Conservation (phyloP, 2,797 vertebrate genomes). For the Fratercula arctica region DNA sequence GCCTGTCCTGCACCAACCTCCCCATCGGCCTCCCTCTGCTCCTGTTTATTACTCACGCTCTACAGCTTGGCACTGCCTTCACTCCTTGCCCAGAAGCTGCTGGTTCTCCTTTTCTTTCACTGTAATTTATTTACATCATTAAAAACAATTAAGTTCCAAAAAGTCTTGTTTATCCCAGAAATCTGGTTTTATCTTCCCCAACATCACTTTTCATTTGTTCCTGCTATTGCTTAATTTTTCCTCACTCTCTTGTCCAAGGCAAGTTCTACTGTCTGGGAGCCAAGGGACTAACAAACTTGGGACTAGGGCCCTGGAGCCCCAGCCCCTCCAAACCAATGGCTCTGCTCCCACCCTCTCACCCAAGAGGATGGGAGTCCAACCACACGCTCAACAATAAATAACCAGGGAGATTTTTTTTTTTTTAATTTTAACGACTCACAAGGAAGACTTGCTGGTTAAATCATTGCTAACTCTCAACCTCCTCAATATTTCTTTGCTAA, state of each 20-base stretch:
- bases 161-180: slow-evolving; percentile 55
- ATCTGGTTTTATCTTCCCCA: slow-evolving; percentile 46
- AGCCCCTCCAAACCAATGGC: not conserved
- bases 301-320: not conserved
- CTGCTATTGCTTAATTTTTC: slow-evolving; percentile 35
- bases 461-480: slow-evolving; percentile 79
- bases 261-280: not conserved
- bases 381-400: slow-evolving; percentile 60
- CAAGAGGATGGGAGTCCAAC: not conserved
- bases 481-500: slow-evolving; percentile 81
- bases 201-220: slow-evolving; percentile 49
- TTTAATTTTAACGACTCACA: slow-evolving; percentile 61
- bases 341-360: not conserved
- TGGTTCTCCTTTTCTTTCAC: not conserved
- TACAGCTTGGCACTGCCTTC: not conserved
- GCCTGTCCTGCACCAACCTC: not conserved
- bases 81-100: slow-evolving; percentile 4
- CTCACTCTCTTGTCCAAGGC: not conserved
- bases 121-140: slow-evolving; percentile 41
- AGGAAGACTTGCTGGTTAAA: slow-evolving; percentile 72
- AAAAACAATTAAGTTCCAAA: slow-evolving; percentile 50
- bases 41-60: not conserved
- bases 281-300: not conserved
- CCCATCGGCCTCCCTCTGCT: not conserved
- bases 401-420: not conserved